Base-by-base conservation (phyloP, 2,888 invertebrate species). In the Neelides folsomi region DNA sequence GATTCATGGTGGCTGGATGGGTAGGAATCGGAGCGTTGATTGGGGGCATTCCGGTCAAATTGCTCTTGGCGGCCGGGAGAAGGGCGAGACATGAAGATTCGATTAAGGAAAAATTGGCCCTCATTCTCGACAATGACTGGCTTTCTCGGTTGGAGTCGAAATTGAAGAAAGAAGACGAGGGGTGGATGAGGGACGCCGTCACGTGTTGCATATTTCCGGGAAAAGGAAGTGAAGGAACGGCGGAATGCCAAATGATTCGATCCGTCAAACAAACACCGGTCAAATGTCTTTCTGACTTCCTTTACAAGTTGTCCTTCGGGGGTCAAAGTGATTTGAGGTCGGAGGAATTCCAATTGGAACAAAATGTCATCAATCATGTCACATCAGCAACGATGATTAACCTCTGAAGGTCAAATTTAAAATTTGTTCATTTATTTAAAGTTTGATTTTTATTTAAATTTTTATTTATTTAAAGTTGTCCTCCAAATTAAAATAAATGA, bases 71-170 rank as follows among this genome's bases (percentile, higher is more conserved):
- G 27, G 27, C 27, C 27, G 27, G 27, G 27, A 27, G 7, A 7
- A 27, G 27, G 4, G 27, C 4, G 7, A 27, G 7, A 7, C 27
- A 7, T 3, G 27, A 27, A 27, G 7, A 27, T n/a, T n/a, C n/a
- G n/a, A n/a, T n/a, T 5, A 7, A 27, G 27, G 27, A 7, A 7
- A 27, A 27, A 27, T 7, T 27, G 27, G 27, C 3, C 16, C 53
- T 64, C n/a, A 55, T 60, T 2, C 46, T 64, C 37, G 63, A 62
- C 36, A 54, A 55, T 1, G 56, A 59, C 35, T 64, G 63, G 63
- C 48, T 64, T n/a, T 55, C 53, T 27, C 35, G 51, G 15, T 43
- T 60, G 48, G 58, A 60, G 40, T 54, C 57, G 4, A 0, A 27
- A 27, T 5, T 27, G 27, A 52, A 55, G 36, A 55, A 60, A 15